phyloP scores from a whole-genome alignment of 1,140 invertebrate genomes.

The Drosophila azteca region DNA sequence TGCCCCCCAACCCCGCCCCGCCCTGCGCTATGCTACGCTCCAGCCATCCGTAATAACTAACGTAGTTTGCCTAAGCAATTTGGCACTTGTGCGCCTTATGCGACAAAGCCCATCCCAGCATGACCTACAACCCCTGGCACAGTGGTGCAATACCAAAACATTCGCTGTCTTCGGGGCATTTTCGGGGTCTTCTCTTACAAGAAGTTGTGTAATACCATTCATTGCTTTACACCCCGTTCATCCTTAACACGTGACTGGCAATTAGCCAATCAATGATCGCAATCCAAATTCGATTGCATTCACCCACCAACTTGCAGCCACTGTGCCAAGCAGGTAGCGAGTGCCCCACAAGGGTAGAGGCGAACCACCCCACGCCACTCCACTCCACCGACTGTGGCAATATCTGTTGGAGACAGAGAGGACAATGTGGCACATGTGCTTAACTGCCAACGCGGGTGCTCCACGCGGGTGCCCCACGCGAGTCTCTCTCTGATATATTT shows the following conservation, averaged over 20 bases:
- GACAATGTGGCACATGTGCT: slow-evolving; percentile 62
- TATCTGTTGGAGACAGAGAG: slow-evolving; percentile 10
- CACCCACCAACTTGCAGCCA: not conserved
- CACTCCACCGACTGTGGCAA: too few species aligned
- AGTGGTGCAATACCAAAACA: slow-evolving; percentile 10
- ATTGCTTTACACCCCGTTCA: too few species aligned
- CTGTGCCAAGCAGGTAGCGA: slow-evolving; percentile 1
- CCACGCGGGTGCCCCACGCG: slow-evolving; percentile 15
- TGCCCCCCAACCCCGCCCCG: too few species aligned
- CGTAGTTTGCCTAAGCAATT: slow-evolving; percentile 75
- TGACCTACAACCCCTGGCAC: slow-evolving; percentile 6
- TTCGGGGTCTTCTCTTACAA: too few species aligned
- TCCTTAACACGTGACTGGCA: too few species aligned
- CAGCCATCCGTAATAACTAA: slow-evolving; percentile 59
- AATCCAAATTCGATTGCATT: too few species aligned
- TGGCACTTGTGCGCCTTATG: slow-evolving; percentile 75
- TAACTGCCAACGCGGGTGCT: slow-evolving; percentile 51
- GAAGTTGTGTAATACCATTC: too few species aligned
- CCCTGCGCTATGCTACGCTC: too few species aligned
- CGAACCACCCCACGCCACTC: too few species aligned
- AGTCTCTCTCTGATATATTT: slow-evolving; percentile 64
- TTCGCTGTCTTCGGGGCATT: too few species aligned
- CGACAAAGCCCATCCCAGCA: slow-evolving; percentile 8
- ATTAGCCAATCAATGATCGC: too few species aligned
- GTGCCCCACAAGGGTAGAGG: not conserved